Base-by-base conservation (phyloP, 2,888 invertebrate species). In the Phortica magna region DNA sequence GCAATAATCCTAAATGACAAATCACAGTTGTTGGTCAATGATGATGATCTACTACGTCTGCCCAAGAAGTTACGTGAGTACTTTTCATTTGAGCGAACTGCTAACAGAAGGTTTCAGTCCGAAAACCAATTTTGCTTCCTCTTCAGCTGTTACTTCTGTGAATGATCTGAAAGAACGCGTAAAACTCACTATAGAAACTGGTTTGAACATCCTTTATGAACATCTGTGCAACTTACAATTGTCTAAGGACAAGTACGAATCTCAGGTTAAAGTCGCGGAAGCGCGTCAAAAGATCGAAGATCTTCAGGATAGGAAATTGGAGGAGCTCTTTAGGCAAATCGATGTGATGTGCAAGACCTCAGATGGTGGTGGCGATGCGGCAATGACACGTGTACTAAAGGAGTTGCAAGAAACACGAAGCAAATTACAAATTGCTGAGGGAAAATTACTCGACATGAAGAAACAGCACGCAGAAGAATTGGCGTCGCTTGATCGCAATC, bases 41-140 rank as follows among this genome's bases (percentile, higher is more conserved):
- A 82, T 0, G 83, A 82, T 39, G 83, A 86, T 59, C 17, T 83
- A 41, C 17, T 74, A 1, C 73, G 67, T 10, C 48, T 87, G 22
- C 83, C 89, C 9, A 81, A 76, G 14, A 77, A 75, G 14, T 42
- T 85, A 5, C 83, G 89, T 89, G 65, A 84, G 87, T 82, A 31
- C 19, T 10, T 14, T 61, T 39, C 5, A 41, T 64, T 64, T 43
- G n/a, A n/a, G 22, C 43, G 10, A 59, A 43, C 42, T 0, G 0
- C 5, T 55, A 12, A 14, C 1, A 1, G n/a, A n/a, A n/a, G n/a
- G n/a, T 55, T 4, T 55, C 4, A 55, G 2, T 55, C 55, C 4
- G n/a, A 9, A 22, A 17, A 9, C 61, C 2, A 61, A 9, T n/a
- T 10, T 61, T 61, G 19, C 19, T 31, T 31, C 31, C 31, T 31